A percentile compares a stretch with the other conserved stretches of the same genome.
Evolutionary conservation across 1,140 invertebrate species (phyloP).

Genomic region (Metopolophium dirhodum): DNA sequence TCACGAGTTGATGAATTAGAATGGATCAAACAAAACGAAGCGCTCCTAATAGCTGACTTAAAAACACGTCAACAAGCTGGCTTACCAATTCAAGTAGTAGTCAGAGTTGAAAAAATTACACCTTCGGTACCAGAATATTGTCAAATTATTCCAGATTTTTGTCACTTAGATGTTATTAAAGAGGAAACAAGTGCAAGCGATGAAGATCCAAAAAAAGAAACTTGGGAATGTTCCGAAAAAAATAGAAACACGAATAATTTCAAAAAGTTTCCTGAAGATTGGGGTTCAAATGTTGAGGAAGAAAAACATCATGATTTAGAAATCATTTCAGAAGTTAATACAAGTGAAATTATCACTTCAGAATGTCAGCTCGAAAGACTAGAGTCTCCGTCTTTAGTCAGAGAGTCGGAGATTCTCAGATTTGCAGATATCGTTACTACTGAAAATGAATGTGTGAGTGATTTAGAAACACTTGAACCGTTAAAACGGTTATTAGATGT

Average conservation of each 20-base stretch:
- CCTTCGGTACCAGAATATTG: conserved; percentile 31
- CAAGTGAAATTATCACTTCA: background rate
- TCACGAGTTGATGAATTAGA: conserved; percentile 21
- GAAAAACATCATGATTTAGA: background rate
- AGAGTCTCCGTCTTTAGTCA: conserved; percentile 24
- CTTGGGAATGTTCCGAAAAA: conserved; percentile 57
- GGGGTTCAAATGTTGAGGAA: conserved; percentile 48
- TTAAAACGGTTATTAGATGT: background rate
- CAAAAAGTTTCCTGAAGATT: conserved; percentile 58
- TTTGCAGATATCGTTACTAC: background rate
- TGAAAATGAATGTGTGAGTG: background rate
- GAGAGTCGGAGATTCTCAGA: background rate
- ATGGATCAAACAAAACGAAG: conserved; percentile 48
- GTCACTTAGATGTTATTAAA: conserved; percentile 61
- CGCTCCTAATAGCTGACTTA: conserved; percentile 41
- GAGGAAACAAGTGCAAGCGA: conserved; percentile 61
- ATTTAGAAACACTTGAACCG: background rate
- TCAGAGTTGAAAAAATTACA: conserved; percentile 46
- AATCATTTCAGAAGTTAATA: background rate
- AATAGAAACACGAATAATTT: conserved; percentile 58
- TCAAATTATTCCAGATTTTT: conserved; percentile 49
- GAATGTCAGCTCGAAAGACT: background rate
- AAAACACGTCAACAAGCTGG: conserved; percentile 42
- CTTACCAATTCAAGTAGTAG: conserved; percentile 39
- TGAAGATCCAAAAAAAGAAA: conserved; percentile 58